Base-by-base conservation (phyloP, 2,888 invertebrate genomes). In the Sphaeridia pumilis region DNA sequence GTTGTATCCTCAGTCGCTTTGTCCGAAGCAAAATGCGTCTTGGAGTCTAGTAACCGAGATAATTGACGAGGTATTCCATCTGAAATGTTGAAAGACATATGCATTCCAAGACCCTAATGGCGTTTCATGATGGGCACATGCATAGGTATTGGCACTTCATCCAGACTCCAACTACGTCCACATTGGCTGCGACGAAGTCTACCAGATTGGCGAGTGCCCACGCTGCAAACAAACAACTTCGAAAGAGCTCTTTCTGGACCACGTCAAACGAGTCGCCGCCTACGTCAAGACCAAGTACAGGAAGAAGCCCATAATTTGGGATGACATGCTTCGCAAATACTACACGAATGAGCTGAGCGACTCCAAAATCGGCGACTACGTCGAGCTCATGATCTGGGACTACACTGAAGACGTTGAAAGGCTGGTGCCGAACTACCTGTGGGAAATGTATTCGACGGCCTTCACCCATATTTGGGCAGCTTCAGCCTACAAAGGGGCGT, bases 401-500 rank as follows among this genome's bases (percentile, higher is more conserved):
- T 77, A 77, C 58, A 68, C 69, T 1, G 67, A 67, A 28, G 68
- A 69, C 55, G 66, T 70, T 17, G 63, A 65, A 21, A 60, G 64
- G 14, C 64, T 69, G 28, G 63, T 69, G 70, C 58, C 71, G 65
- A 65, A 69, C 63, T 58, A 67, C 67, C 56, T 67, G 64, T 83
- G 82, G 82, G 77, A 81, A 63, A 79, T 78, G 61, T 83, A 81
- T 62, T 75, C 79, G 0, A 73, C 77, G 17, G 76, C 82, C 10
- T 84, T 84, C 65, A 75, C 76, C 3, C 76, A 78, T 1, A 78
- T 81, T 7, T 84, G 84, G 84, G 76, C 38, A 12, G 83, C 83
- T 1, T 81, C 81, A 2, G 83, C 84, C 1, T 84, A 79, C 68
- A 85, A 85, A 69, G 84, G 82, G 1, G 83, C 83, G 3, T 82